Evolutionary conservation across 1,140 invertebrate genomes (phyloP).

Genomic region (Heterodera schachtii): DNA sequence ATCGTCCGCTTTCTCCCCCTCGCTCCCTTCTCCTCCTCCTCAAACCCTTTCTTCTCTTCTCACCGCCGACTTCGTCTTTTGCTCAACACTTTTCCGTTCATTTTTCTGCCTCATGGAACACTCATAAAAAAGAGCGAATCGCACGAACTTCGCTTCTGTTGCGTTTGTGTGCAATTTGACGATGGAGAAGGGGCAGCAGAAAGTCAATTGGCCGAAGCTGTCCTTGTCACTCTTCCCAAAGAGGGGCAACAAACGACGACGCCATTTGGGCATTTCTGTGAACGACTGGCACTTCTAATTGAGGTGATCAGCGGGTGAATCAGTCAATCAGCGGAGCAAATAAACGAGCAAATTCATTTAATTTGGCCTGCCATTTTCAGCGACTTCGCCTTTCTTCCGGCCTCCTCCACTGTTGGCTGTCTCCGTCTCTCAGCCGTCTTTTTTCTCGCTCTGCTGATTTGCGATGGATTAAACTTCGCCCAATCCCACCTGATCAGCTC

Average conservation of each 20-base stretch:
- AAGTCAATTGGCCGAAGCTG: neutral
- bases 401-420: neutral
- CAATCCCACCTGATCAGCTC: neutral
- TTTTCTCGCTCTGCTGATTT: neutral
- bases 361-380: neutral
- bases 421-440: neutral
- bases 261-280: neutral
- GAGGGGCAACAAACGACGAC: neutral
- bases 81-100: neutral
- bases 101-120: neutral
- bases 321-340: neutral
- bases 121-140: neutral
- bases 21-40: neutral
- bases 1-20: neutral
- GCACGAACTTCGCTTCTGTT: neutral
- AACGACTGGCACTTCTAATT: neutral
- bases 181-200: neutral
- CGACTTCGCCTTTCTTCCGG: neutral
- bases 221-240: neutral
- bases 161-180: neutral
- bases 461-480: neutral
- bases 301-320: neutral
- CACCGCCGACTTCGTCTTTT: neutral
- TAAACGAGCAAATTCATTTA: too few relatives aligned
- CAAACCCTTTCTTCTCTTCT: neutral